A percentile compares a stretch with the other conserved stretches of the same genome.
Evolutionary conservation across 2,888 invertebrate genomes (phyloP).

Genomic region (Romanomermis culicivorax): DNA sequence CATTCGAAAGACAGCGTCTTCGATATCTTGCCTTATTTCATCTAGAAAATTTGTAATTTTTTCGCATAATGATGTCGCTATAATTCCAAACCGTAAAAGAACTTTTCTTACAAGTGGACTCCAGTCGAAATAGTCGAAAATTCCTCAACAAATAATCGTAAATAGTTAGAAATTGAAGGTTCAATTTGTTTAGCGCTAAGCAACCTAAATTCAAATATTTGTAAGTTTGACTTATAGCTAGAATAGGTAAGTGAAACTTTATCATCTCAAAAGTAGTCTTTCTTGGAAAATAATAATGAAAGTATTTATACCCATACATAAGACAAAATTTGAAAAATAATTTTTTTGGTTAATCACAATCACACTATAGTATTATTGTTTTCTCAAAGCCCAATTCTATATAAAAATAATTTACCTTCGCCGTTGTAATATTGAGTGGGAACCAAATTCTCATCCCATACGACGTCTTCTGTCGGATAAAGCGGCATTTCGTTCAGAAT

Average conservation of each 20-base stretch:
- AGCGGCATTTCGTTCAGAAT: conserved; percentile 90
- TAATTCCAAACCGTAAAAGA: background rate
- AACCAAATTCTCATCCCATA: conserved; percentile 97
- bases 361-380: too few relatives aligned
- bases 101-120: conserved; percentile 66
- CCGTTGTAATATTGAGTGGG: conserved; percentile 91
- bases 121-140: conserved; percentile 85
- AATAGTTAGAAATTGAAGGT: conserved; percentile 86
- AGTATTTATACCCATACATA: too few relatives aligned
- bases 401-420: too few relatives aligned
- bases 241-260: too few relatives aligned
- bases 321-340: too few relatives aligned
- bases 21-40: conserved; percentile 93
- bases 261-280: too few relatives aligned
- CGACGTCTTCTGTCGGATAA: conserved; percentile 88
- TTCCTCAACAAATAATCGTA: conserved; percentile 93
- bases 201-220: conserved; percentile 29
- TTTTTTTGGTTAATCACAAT: too few relatives aligned
- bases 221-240: too few relatives aligned
- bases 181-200: conserved; percentile 81
- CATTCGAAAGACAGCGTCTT: conserved; percentile 79
- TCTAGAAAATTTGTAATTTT: conserved; percentile 40
- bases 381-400: too few relatives aligned
- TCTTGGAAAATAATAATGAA: too few relatives aligned
- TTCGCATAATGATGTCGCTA: background rate